phyloP scores from a whole-genome alignment of 2,888 invertebrate species.

The Phasia obesa region DNA sequence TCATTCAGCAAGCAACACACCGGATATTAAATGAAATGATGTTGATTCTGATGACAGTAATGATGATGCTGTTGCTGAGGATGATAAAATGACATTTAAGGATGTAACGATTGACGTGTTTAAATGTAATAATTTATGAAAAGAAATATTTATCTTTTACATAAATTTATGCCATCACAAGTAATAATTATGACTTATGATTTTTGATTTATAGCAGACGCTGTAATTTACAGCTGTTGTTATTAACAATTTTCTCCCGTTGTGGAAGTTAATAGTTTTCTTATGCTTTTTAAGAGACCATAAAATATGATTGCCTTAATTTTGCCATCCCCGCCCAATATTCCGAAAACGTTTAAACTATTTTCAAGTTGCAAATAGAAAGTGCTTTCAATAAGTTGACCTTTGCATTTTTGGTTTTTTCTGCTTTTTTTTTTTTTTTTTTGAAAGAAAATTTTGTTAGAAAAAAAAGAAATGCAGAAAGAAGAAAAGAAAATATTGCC shows the following conservation, averaged over 20 bases:
- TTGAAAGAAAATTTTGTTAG: conserved; percentile 7
- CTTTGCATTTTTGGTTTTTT: no score
- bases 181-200: conserved; percentile 10
- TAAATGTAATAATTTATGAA: neutral
- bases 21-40: neutral
- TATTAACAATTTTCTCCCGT: conserved; percentile 17
- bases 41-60: neutral
- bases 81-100: no score
- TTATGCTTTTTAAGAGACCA: conserved; percentile 57
- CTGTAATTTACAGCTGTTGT: conserved; percentile 11
- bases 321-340: conserved; percentile 55
- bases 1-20: conserved; percentile 1
- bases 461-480: conserved; percentile 1
- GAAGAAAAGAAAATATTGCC: neutral
- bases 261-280: neutral
- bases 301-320: conserved; percentile 64
- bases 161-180: no score
- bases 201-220: neutral
- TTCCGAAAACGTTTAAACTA: conserved; percentile 41
- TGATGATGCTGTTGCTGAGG: neutral
- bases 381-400: conserved; percentile 69
- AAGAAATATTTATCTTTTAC: no score
- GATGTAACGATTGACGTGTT: conserved; percentile 41
- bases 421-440: conserved; percentile 12
- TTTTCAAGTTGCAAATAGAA: conserved; percentile 58